phyloP scores from a whole-genome alignment of 2,113 vertebrate species.

The Engystomops pustulosus region DNA sequence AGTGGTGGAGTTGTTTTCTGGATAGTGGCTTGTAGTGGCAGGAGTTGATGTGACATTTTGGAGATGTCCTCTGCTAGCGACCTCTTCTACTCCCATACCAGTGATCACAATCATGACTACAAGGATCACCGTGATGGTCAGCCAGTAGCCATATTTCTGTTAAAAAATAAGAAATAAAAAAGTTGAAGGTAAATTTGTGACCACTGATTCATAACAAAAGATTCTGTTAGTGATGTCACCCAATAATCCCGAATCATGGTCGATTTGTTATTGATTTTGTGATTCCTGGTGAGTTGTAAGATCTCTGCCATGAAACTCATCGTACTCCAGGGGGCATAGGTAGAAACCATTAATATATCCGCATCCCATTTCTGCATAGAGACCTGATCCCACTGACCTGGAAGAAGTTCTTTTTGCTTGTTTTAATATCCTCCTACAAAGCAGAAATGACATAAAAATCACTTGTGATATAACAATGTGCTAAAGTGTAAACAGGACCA shows the following conservation, averaged over 20 bases:
- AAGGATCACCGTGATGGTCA: background rate
- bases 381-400: background rate
- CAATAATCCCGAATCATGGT: no score
- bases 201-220: no score
- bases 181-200: background rate
- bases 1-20: background rate
- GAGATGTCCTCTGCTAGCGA: background rate
- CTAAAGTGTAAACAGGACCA: background rate
- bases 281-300: no score
- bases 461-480: background rate
- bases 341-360: no score
- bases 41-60: background rate
- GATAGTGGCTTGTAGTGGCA: background rate
- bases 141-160: slow-evolving; percentile 12
- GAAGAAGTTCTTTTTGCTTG: background rate
- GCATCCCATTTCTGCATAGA: no score
- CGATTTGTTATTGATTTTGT: no score
- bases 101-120: background rate
- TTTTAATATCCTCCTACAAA: background rate
- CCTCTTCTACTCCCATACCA: background rate
- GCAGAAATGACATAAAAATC: background rate
- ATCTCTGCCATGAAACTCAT: no score
- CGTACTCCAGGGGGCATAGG: no score
- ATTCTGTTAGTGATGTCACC: no score
- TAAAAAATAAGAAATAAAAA: background rate